A percentile compares a stretch with the other conserved stretches of the same genome.
Evolutionary conservation across 2,888 invertebrate genomes (phyloP).

Genomic region (Lycocerus yunnanus): DNA sequence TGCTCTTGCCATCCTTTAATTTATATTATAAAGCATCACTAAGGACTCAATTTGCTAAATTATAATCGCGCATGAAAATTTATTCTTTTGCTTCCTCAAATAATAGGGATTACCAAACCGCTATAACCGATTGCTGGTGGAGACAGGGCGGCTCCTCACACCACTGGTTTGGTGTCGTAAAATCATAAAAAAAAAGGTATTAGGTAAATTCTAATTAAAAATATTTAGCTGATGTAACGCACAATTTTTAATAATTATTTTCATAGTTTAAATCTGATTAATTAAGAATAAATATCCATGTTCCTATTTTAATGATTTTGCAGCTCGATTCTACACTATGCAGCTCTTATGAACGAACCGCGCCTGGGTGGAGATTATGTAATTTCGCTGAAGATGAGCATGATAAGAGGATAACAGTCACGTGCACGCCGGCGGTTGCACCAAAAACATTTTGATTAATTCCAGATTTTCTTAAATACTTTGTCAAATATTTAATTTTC

Average conservation of each 20-base stretch:
- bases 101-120: neutral
- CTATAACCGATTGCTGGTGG: conserved; percentile 11
- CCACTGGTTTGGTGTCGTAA: too few species aligned
- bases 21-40: neutral
- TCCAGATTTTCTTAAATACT: neutral
- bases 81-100: neutral
- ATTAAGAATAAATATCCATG: too few species aligned
- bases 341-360: too few species aligned
- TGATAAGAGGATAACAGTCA: conserved; percentile 21
- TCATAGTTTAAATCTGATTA: too few species aligned
- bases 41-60: neutral
- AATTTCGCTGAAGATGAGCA: conserved; percentile 10
- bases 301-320: too few species aligned
- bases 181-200: too few species aligned
- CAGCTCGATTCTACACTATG: too few species aligned
- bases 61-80: neutral
- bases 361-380: conserved; percentile 13
- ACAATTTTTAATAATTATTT: too few species aligned
- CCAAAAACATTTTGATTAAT: neutral
- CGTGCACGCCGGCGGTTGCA: conserved; percentile 10
- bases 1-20: neutral
- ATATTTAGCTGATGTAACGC: too few species aligned
- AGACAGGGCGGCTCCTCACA: too few species aligned
- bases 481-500: neutral
- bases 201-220: too few species aligned